phyloP scores from a whole-genome alignment of 2,113 vertebrate genomes.

The Clarias macrocephalus region DNA sequence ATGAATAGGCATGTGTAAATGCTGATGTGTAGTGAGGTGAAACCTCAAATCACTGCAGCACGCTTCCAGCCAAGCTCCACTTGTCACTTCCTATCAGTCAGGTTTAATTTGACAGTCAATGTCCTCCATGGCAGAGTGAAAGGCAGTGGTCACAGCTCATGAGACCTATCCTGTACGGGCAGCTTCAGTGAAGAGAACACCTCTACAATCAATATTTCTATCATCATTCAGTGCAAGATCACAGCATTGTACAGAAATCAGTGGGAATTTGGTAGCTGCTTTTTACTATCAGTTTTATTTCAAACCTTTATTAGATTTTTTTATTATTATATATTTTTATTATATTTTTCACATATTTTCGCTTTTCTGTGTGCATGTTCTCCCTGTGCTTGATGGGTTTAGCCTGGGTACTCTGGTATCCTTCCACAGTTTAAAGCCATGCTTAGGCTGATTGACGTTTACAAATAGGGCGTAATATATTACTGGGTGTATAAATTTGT shows the following conservation, averaged over 20 bases:
- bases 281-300: too few relatives aligned
- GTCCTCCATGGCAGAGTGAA: neutral
- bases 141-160: neutral
- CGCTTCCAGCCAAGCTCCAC: neutral
- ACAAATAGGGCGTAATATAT: too few relatives aligned
- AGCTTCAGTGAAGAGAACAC: neutral
- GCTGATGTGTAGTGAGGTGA: neutral
- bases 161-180: neutral
- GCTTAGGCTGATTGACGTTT: too few relatives aligned
- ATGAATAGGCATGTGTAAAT: neutral
- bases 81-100: slow-evolving; percentile 1
- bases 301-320: too few relatives aligned
- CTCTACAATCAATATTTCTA: neutral
- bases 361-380: too few relatives aligned
- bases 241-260: neutral
- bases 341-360: too few relatives aligned
- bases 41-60: slow-evolving; percentile 5
- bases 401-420: too few relatives aligned
- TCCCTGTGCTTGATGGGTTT: too few relatives aligned
- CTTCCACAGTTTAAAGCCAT: too few relatives aligned
- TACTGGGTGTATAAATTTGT: too few relatives aligned
- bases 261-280: too few relatives aligned
- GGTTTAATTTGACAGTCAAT: neutral
- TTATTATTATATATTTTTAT: too few relatives aligned
- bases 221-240: neutral